These are phyloP conservation scores for Callipepla californica DNA, from an alignment of 2,113 vertebrate genomes.

Conservation along the genomic window DNA sequence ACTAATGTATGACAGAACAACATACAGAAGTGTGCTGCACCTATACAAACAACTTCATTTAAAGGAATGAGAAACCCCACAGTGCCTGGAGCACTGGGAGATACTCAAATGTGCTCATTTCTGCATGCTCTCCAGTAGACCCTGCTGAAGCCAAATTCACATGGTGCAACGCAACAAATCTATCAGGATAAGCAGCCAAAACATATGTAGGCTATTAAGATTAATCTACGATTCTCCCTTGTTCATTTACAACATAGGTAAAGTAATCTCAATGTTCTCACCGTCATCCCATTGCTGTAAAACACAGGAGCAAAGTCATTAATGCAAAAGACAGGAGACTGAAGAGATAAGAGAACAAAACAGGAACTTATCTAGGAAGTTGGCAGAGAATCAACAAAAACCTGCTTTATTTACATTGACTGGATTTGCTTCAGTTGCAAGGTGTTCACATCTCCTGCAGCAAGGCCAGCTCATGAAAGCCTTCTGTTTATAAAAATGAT, in stretches of 20 bases:
- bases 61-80: not conserved
- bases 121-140: not conserved
- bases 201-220: not conserved
- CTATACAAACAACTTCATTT: not conserved
- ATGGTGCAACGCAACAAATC: not conserved
- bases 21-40: not conserved
- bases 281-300: not conserved
- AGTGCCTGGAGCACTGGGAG: not conserved
- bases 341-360: not conserved
- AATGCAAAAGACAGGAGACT: not conserved
- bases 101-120: fast-evolving
- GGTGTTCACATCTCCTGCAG: fast-evolving
- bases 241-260: not conserved
- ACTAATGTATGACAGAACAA: conserved; percentile 6
- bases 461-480: not conserved
- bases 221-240: not conserved
- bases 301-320: not conserved
- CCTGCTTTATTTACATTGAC: not conserved
- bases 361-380: not conserved
- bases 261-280: not conserved
- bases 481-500: not conserved
- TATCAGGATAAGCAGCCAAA: not conserved
- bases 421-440: not conserved
- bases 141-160: not conserved
- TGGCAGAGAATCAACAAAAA: not conserved